These are phyloP conservation scores for Hartigia nigra DNA, from an alignment of 2,888 invertebrate species.

Conservation along the genomic window DNA sequence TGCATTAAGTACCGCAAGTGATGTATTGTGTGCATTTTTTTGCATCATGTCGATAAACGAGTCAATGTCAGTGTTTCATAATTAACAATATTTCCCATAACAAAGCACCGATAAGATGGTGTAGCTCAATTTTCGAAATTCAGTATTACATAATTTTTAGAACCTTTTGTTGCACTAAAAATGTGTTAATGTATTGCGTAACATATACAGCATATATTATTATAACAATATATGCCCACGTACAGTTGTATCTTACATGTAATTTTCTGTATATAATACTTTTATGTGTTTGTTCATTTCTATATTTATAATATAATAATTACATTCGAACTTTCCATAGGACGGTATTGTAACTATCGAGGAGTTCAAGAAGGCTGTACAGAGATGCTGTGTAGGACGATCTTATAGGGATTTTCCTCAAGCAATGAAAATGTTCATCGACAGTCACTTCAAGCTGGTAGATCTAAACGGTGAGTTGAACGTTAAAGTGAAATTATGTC, in stretches of 20 bases:
- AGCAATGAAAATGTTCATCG: constrained; percentile 88
- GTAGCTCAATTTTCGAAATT: not conserved
- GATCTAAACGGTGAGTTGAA: constrained; percentile 74
- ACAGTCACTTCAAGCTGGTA: constrained; percentile 84
- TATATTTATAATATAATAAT: not conserved
- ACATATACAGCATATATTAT: not conserved
- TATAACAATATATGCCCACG: not conserved
- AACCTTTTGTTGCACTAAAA: not conserved
- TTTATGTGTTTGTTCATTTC: not conserved
- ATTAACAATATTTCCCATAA: too few species aligned
- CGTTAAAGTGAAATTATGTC: not conserved
- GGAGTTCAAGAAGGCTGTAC: constrained; percentile 85
- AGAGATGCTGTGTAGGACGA: constrained; percentile 82
- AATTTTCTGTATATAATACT: not conserved
- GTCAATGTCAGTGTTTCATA: not conserved
- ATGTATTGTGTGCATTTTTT: not conserved
- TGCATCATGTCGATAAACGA: not conserved
- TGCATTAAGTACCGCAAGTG: not conserved
- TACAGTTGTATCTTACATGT: not conserved
- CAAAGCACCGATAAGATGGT: too few species aligned
- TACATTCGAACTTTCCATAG: constrained; percentile 64
- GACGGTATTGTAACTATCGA: constrained; percentile 84
- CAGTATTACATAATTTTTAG: not conserved
- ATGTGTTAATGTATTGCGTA: not conserved
- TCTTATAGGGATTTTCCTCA: constrained; percentile 84